These are phyloP conservation scores for Pelvicachromis taeniatus DNA, from an alignment of 2,113 vertebrate species.

Conservation along the genomic window DNA sequence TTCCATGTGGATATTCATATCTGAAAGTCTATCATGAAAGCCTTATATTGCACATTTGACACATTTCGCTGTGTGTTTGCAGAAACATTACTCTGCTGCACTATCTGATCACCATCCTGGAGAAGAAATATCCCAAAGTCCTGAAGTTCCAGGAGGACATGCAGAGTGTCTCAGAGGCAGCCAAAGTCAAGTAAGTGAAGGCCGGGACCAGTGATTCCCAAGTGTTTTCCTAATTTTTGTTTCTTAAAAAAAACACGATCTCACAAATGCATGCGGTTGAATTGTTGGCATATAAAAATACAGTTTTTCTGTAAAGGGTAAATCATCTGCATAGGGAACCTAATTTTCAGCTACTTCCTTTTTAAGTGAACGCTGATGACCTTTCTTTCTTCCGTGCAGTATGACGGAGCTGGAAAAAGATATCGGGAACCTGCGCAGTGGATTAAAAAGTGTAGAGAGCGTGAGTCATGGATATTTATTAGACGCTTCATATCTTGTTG, in stretches of 20 bases:
- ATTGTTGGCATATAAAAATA: neutral
- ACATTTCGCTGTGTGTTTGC: slow-evolving; percentile 8
- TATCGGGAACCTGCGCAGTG: slow-evolving; percentile 87
- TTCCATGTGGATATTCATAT: neutral
- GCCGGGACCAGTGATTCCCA: neutral
- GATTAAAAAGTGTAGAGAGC: slow-evolving; percentile 89
- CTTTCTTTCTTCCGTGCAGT: slow-evolving; percentile 68
- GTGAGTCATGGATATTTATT: slow-evolving; percentile 75
- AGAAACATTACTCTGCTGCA: slow-evolving; percentile 97
- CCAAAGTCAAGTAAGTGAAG: slow-evolving; percentile 92
- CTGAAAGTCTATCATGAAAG: neutral
- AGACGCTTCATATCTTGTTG: neutral
- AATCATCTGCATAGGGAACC: neutral
- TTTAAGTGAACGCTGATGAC: neutral
- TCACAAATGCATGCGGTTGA: neutral
- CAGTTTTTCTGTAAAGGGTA: neutral
- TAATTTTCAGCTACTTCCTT: neutral
- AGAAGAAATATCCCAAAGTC: slow-evolving; percentile 97
- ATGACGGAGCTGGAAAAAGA: slow-evolving; percentile 98
- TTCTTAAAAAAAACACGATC: neutral
- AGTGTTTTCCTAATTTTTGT: neutral
- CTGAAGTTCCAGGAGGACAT: slow-evolving; percentile 88
- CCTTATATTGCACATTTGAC: neutral
- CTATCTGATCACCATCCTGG: slow-evolving; percentile 97
- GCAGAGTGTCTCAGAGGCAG: slow-evolving; percentile 82